phyloP scores from a whole-genome alignment of 2,797 vertebrate genomes.

The Pseudochaenichthys georgianus region DNA sequence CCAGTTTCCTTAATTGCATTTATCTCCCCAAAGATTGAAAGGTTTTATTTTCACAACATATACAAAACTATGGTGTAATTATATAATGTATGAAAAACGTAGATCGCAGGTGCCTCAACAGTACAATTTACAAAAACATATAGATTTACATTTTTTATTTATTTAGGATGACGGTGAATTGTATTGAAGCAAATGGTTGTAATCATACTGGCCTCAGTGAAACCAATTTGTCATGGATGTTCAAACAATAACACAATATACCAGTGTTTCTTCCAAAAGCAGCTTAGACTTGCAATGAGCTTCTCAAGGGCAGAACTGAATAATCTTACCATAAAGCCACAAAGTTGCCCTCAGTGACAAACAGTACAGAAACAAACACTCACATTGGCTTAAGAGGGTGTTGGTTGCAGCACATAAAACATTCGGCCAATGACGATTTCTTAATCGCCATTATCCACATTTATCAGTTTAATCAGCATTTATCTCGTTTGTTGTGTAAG shows the following conservation, averaged over 20 bases:
- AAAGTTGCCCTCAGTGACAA: neutral
- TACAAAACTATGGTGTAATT: too few species aligned
- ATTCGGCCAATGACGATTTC: neutral
- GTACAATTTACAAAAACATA: too few species aligned
- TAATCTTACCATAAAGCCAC: conserved; percentile 1
- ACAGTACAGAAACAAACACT: conserved; percentile 6
- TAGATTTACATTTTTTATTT: neutral
- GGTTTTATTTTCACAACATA: too few species aligned
- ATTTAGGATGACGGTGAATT: conserved; percentile 1
- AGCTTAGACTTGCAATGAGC: conserved; percentile 5
- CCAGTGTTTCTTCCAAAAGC: neutral
- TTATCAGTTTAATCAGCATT: neutral
- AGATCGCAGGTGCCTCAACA: too few species aligned
- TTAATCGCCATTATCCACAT: conserved; percentile 1
- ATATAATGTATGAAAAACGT: too few species aligned
- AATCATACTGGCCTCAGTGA: neutral
- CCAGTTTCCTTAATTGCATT: neutral
- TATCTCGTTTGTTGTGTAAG: conserved; percentile 15
- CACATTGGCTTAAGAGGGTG: neutral
- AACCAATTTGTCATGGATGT: conserved; percentile 16
- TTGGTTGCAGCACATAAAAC: conserved; percentile 1
- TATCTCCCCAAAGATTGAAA: neutral
- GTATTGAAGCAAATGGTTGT: conserved; percentile 3
- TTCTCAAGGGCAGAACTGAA: neutral
- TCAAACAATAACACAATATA: conserved; percentile 12